Percentiles rank a stretch among this genome's conserved stretches.
Evolutionary conservation across 2,113 vertebrate genomes (phyloP).

Genomic region (mouse (Mus musculus)): GRCm39 chr4:125505001-125505500

Average conservation of each 20-base stretch:
- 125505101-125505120: neutral
- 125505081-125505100: neutral
- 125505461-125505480: constrained; percentile 15
- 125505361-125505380: neutral
- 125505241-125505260: neutral
- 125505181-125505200: neutral
- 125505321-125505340: neutral
- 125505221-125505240: neutral
- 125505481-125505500: neutral
- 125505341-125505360: neutral
- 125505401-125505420: constrained; percentile 17
- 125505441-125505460: neutral
- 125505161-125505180: neutral
- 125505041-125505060: neutral
- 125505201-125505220: neutral
- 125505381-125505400: neutral
- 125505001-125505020: neutral
- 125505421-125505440: neutral
- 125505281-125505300: neutral
- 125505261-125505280: neutral
- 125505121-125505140: neutral
- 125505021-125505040: neutral
- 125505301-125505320: neutral
- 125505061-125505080: neutral
- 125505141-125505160: neutral